Conservation (phyloP, 2,113 vertebrate species). For the Sterrhoptilus dennistouni region DNA sequence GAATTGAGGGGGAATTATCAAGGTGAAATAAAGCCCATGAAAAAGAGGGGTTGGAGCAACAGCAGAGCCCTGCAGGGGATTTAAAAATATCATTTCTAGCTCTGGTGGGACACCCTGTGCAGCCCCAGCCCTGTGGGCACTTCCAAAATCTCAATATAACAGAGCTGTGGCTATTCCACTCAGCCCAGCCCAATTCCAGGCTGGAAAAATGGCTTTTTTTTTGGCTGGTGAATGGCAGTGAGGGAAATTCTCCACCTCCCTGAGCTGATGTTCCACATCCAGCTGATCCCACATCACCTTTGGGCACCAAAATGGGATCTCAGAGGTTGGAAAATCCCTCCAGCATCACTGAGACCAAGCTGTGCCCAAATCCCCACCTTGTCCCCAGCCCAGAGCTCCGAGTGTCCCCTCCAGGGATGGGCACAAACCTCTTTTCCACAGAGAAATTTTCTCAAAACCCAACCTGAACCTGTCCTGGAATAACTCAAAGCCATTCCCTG, state of each 20-base stretch:
- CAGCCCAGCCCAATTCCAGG: background rate
- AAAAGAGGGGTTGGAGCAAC: background rate
- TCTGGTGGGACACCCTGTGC: rapidly evolving
- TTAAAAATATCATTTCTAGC: background rate
- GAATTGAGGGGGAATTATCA: rapidly evolving
- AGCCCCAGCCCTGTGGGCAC: rapidly evolving
- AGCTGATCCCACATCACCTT: rapidly evolving
- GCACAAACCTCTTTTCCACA: background rate
- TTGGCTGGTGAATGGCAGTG: background rate
- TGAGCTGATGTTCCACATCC: background rate
- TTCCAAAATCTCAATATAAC: rapidly evolving
- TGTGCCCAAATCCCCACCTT: background rate
- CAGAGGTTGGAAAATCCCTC: background rate
- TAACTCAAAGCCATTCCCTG: background rate
- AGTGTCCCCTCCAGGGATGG: background rate
- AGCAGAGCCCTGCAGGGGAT: background rate
- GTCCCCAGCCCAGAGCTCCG: background rate
- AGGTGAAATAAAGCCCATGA: rapidly evolving
- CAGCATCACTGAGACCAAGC: rapidly evolving
- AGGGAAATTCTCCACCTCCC: background rate
- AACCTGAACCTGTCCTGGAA: background rate
- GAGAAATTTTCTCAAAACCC: background rate
- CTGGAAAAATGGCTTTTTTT: background rate
- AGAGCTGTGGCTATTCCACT: rapidly evolving
- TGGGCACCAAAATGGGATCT: rapidly evolving